Base-by-base conservation (phyloP, 2,888 invertebrate species). In the Liodrosophila aerea region DNA sequence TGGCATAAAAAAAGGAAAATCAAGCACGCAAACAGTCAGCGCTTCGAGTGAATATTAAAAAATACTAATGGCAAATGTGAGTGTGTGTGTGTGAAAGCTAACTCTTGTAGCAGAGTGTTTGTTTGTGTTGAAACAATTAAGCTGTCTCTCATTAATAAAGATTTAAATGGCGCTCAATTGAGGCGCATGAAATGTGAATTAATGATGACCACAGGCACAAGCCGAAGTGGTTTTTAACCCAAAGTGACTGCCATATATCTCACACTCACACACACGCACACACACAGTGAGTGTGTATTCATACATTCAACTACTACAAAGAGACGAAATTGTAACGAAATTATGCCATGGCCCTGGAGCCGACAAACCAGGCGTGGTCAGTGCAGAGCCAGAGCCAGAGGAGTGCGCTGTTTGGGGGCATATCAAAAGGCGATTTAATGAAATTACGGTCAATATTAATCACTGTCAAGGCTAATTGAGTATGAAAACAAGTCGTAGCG, bases 401-500 rank as follows among this genome's bases (percentile, higher is more conserved):
- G 36, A 4, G n/a, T n/a, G n/a, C 7, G 58, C 7, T 40, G 60
- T 1, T 1, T 15, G 30, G 40, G 37, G 56, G 15, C 68, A 67
- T 76, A 85, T 85, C 81, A 74, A 74, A 83, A 83, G 69, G 75
- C 85, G 69, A 72, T 82, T 85, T 74, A 83, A 82, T 73, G 69
- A 82, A 83, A 82, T 76, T 76, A 81, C 76, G 76, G 72, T 83
- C 86, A 76, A 73, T 85, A 82, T 83, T 83, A 83, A 85, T 83
- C 81, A 85, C 69, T 76, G 81, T 85, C 85, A 74, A 49, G 60
- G 74, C 84, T 84, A 82, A 82, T 81, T 81, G 84, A 80, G 81
- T 83, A 82, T 80, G 72, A 80, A 85, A 69, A 74, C 73, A 75
- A 61, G 73, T 64, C 53, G 45, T 29, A 30, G 7, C 29, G 30